Percentiles rank a stretch among this genome's conserved stretches.
phyloP scores from a whole-genome alignment of 2,797 vertebrate genomes.

The Tadarida brasiliensis region DNA sequence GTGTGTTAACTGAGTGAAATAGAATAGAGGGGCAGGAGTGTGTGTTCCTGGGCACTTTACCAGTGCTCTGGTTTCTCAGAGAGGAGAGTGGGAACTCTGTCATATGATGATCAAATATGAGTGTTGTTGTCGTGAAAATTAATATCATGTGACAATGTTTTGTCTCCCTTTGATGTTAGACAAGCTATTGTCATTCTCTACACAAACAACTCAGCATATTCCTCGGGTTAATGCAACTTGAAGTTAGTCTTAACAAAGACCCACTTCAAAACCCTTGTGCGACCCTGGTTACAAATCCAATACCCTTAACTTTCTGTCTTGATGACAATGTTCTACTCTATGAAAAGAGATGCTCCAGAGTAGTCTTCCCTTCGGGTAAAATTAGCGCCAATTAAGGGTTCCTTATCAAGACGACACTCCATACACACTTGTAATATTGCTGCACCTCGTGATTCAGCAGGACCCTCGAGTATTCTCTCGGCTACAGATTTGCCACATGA shows the following conservation, averaged over 20 bases:
- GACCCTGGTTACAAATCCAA: conserved; percentile 30
- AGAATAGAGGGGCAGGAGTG: neutral
- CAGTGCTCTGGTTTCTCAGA: neutral
- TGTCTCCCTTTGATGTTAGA: conserved; percentile 45
- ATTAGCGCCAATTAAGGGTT: conserved; percentile 32
- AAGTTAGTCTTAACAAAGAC: conserved; percentile 40
- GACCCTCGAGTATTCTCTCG: neutral
- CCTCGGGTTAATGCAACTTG: neutral
- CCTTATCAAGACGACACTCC: neutral
- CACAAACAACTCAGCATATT: neutral
- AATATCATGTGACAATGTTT: neutral
- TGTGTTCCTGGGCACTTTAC: neutral
- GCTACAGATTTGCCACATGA: neutral
- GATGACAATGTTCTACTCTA: neutral
- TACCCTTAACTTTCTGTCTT: neutral
- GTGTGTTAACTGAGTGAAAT: conserved; percentile 54
- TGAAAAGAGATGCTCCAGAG: neutral
- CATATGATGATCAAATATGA: neutral
- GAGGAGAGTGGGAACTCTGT: neutral
- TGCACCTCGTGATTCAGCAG: neutral
- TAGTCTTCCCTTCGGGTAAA: conserved; percentile 18
- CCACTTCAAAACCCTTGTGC: conserved; percentile 1
- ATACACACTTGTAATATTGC: neutral
- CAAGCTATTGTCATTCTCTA: neutral
- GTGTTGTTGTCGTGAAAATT: neutral